These are phyloP conservation scores for Cassiopea xamachana DNA, from an alignment of 30 jellyfish, hydroid and myxozoan genomes.

Conservation along the genomic window DNA sequence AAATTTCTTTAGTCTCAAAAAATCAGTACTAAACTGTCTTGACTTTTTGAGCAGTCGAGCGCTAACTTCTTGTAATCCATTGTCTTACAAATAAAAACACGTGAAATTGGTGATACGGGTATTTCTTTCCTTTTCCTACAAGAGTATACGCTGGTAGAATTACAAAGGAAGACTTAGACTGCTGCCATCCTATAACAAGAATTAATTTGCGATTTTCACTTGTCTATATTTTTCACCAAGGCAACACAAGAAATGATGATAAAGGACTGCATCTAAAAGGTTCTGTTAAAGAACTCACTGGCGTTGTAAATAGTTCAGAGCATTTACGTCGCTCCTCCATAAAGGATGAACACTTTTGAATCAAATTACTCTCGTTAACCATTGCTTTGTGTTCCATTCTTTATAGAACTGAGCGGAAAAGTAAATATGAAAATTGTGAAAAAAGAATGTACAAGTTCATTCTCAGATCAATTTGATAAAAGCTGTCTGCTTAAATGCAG, in stretches of 20 bases:
- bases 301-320: conserved; percentile 14
- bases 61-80: too few species aligned
- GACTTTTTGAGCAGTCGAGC: too few species aligned
- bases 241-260: neutral
- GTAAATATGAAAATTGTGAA: neutral
- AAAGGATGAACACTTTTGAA: conserved; percentile 15
- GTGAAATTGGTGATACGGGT: neutral
- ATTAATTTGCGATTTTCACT: conserved; percentile 5
- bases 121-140: conserved; percentile 56
- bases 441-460: neutral
- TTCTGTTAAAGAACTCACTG: conserved; percentile 27
- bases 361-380: conserved; percentile 24
- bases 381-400: conserved; percentile 11
- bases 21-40: too few species aligned
- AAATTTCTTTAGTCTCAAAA: too few species aligned
- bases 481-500: neutral
- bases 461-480: too few species aligned
- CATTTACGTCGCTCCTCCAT: neutral
- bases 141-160: neutral
- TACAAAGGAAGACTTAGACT: neutral
- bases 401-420: conserved; percentile 9
- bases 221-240: conserved; percentile 27
- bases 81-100: neutral
- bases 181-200: conserved; percentile 28
- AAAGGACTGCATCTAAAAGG: conserved; percentile 25